Conservation (phyloP, 2,888 invertebrate genomes). For the Podotricha telesiphe region DNA sequence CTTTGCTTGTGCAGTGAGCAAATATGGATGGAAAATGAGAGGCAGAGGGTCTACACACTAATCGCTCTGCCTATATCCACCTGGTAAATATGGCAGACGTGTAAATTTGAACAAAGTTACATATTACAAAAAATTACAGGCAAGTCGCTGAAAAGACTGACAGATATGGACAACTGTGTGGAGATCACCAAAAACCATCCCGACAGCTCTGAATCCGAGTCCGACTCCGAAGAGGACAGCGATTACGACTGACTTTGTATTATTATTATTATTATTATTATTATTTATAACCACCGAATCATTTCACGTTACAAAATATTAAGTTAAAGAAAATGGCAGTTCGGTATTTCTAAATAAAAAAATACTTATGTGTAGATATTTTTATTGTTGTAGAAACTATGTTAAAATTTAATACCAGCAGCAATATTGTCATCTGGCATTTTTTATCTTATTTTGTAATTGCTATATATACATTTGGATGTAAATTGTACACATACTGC, state of each 20-base stretch:
- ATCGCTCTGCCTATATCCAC: no score
- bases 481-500: background rate
- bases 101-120: no score
- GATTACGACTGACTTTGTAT: constrained; percentile 66
- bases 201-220: constrained; percentile 78
- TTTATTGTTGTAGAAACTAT: background rate
- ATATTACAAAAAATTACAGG: constrained; percentile 53
- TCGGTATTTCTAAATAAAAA: background rate
- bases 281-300: constrained; percentile 20
- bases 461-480: background rate
- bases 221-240: constrained; percentile 68
- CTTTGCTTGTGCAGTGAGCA: no score
- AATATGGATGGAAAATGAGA: no score
- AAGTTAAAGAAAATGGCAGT: constrained; percentile 9
- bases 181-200: constrained; percentile 81
- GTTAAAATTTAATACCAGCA: background rate
- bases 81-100: no score
- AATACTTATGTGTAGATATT: no score
- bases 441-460: constrained; percentile 12
- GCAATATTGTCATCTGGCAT: constrained; percentile 1
- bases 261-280: background rate
- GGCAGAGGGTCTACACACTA: no score
- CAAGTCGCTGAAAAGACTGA: constrained; percentile 76
- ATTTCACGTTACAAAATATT: background rate
- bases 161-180: constrained; percentile 79